phyloP scores from a whole-genome alignment of 2,113 vertebrate genomes.

The Pavo muticus region DNA sequence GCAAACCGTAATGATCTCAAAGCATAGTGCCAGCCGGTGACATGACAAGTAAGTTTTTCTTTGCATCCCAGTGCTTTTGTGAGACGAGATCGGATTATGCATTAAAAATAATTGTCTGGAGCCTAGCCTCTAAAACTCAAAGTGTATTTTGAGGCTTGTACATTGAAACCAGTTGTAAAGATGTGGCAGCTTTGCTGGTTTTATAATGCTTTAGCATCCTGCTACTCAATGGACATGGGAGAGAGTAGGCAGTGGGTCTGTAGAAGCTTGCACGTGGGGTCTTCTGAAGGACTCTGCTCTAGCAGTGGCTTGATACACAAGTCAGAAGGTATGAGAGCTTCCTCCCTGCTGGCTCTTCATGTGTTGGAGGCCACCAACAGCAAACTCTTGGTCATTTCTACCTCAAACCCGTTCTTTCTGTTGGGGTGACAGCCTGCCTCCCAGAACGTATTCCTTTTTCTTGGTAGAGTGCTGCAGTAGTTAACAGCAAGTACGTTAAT shows the following conservation, averaged over 20 bases:
- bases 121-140: not conserved
- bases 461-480: not conserved
- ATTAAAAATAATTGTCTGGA: not conserved
- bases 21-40: not conserved
- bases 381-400: not conserved
- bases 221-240: not conserved
- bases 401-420: not conserved
- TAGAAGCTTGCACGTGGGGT: not conserved
- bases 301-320: not conserved
- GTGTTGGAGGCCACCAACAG: not conserved
- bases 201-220: not conserved
- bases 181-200: not conserved
- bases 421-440: not conserved
- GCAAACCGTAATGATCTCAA: not conserved
- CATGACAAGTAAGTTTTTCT: not conserved
- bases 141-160: not conserved
- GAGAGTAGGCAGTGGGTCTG: not conserved
- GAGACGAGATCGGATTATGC: not conserved
- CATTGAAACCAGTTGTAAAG: not conserved
- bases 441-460: not conserved
- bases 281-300: not conserved
- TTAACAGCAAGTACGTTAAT: not conserved
- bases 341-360: not conserved
- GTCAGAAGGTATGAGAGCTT: not conserved
- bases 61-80: not conserved